Percentiles rank a stretch among this genome's conserved stretches.
These are phyloP conservation scores for Chironomus tentans DNA, from an alignment of 2,888 invertebrate species.

Conservation along the genomic window DNA sequence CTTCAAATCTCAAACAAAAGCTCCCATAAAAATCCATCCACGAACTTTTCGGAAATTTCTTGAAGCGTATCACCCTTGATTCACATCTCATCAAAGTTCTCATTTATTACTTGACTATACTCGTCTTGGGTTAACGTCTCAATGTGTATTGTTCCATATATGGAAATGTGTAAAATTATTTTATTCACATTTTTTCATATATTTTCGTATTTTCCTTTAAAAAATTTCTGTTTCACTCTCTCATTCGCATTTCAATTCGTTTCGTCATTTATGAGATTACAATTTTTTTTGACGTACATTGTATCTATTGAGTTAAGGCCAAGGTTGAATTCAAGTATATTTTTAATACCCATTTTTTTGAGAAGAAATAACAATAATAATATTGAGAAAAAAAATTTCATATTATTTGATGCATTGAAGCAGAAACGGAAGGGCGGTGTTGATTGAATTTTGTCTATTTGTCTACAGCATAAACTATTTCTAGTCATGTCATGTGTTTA, in stretches of 20 bases:
- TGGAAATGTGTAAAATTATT: constrained; percentile 16
- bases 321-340: constrained; percentile 21
- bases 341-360: background rate
- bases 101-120: too few species aligned
- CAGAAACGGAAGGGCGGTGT: too few species aligned
- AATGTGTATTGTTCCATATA: constrained; percentile 22
- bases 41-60: too few species aligned
- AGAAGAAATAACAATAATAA: background rate
- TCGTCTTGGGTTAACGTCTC: background rate
- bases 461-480: background rate
- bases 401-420: too few species aligned
- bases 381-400: background rate
- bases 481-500: background rate
- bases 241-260: background rate
- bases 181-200: background rate
- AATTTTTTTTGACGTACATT: too few species aligned
- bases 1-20: background rate
- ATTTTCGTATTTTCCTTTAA: too few species aligned
- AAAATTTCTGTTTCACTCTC: background rate
- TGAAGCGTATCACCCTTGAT: too few species aligned
- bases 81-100: too few species aligned
- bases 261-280: too few species aligned
- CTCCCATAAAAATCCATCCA: too few species aligned
- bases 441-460: too few species aligned
- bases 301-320: constrained; percentile 12